A percentile compares a stretch with the other conserved stretches of the same genome.
Conservation (phyloP, 2,113 vertebrate genomes). For the Genyomyrus donnyi region DNA sequence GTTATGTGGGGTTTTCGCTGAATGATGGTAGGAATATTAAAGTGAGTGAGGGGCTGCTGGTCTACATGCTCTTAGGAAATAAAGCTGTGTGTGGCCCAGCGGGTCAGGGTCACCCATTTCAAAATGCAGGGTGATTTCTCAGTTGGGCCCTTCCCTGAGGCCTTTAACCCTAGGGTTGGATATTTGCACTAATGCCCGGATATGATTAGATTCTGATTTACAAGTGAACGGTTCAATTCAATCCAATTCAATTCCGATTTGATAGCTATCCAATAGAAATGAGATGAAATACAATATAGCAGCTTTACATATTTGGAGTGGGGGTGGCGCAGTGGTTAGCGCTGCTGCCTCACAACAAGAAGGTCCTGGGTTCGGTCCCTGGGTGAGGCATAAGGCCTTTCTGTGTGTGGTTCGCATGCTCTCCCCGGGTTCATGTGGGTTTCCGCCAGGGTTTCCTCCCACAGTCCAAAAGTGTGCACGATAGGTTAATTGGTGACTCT, state of each 20-base stretch:
- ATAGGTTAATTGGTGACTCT: no score
- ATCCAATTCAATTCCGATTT: not conserved
- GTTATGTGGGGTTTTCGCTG: not conserved
- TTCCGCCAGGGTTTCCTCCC: no score
- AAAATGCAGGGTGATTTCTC: not conserved
- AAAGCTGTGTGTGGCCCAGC: not conserved
- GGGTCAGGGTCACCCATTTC: not conserved
- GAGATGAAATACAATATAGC: not conserved
- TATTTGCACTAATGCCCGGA: not conserved
- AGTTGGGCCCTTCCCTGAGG: not conserved
- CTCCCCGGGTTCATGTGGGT: no score
- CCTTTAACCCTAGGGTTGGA: not conserved
- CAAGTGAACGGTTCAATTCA: not conserved
- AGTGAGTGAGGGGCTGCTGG: not conserved
- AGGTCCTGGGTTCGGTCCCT: no score
- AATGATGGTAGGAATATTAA: not conserved
- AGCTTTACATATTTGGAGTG: not conserved
- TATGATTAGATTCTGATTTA: not conserved
- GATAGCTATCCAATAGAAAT: not conserved
- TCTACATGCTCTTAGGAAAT: not conserved
- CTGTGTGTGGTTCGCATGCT: no score
- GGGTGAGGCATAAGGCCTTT: no score
- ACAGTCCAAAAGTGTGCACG: no score
- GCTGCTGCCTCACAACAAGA: no score
- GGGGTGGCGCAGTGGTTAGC: no score